A percentile compares a stretch with the other conserved stretches of the same genome.
Conservation (phyloP, 2,888 invertebrate species). For the Incurvaria masculella region DNA sequence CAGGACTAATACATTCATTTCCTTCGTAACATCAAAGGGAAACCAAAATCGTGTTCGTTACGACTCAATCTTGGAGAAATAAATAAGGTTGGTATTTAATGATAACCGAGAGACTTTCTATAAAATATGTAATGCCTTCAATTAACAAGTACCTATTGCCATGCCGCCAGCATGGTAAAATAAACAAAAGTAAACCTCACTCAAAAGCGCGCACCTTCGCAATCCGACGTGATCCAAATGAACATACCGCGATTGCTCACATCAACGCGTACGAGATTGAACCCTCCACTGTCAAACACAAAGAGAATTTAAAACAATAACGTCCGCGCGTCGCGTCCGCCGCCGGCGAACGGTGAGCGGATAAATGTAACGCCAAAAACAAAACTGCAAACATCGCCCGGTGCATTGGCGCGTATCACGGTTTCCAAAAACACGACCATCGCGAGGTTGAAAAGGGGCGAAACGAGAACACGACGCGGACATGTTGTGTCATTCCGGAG, state of each 20-base stretch:
- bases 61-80: too few species aligned
- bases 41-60: too few species aligned
- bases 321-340: conserved; percentile 8
- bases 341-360: not conserved
- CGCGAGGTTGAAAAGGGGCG: not conserved
- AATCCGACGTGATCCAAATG: not conserved
- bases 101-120: too few species aligned
- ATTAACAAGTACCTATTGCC: too few species aligned
- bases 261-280: not conserved
- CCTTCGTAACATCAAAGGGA: too few species aligned
- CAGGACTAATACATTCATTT: too few species aligned
- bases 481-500: conserved; percentile 19
- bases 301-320: conserved; percentile 38
- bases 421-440: not conserved
- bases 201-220: too few species aligned
- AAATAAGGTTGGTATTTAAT: too few species aligned
- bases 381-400: not conserved
- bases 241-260: not conserved
- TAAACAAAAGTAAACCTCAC: too few species aligned
- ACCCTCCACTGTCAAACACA: conserved; percentile 30
- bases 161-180: too few species aligned
- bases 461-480: not conserved
- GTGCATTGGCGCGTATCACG: not conserved
- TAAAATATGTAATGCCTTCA: too few species aligned
- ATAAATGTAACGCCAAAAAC: not conserved